Evolutionary conservation across 2,797 vertebrate species (phyloP).

Genomic region (Enteromius trimaculatus): DNA sequence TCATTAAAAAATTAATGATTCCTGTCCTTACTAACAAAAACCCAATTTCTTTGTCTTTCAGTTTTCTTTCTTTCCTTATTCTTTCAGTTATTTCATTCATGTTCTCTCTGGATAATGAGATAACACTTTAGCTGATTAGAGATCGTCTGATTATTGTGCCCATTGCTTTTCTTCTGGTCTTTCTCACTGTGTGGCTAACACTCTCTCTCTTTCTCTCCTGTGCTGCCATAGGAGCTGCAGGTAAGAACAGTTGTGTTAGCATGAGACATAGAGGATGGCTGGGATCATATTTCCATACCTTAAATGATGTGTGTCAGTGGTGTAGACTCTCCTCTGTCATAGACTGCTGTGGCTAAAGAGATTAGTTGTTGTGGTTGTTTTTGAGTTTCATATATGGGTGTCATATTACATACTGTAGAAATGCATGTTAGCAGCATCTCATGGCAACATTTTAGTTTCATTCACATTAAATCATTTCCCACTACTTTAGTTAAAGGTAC

Average conservation of each 20-base stretch:
- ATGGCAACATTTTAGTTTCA: neutral
- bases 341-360: conserved; percentile 12
- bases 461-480: conserved; percentile 19
- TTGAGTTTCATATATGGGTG: neutral
- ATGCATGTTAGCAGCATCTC: conserved; percentile 49
- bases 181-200: conserved; percentile 55
- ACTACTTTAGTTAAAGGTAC: neutral
- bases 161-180: conserved; percentile 50
- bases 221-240: conserved; percentile 96
- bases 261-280: conserved; percentile 61
- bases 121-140: conserved; percentile 18
- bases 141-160: conserved; percentile 35
- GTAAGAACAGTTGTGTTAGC: conserved; percentile 80
- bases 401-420: conserved; percentile 20
- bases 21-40: neutral
- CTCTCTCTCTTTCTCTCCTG: conserved; percentile 69
- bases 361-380: neutral
- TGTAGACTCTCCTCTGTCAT: conserved; percentile 54
- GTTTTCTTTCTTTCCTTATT: neutral
- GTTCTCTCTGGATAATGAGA: conserved; percentile 16
- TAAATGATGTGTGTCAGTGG: conserved; percentile 66
- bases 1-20: neutral
- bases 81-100: neutral
- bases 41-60: neutral
- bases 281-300: conserved; percentile 56